Base-by-base conservation (phyloP, 2,888 invertebrate species). In the Melinaea marsaeus region DNA sequence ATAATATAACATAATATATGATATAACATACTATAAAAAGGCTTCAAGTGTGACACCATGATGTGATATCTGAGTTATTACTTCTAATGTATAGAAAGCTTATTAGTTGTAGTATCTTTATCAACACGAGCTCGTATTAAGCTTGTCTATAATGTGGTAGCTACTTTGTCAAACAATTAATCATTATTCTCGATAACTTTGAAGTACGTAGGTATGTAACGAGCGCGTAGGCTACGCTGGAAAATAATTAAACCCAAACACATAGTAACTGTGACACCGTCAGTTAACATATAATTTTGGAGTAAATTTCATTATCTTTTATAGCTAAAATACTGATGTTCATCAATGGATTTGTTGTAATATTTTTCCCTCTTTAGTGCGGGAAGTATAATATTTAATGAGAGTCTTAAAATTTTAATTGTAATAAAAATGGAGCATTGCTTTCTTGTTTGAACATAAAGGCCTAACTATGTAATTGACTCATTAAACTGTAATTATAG, bases 121-220 rank as follows among this genome's bases (percentile, higher is more conserved):
- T 51, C 51, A 51, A 32, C 22, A 32, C 32, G 51, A 22, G 51
- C 51, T 51, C 32, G 51, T 51, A 51, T 32, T 51, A 32, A 51
- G 51, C 51, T 32, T 32, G 51, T 51, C n/a, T 57, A 54, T 58
- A 61, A 56, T 51, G 22, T 55, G 42, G 58, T 58, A 51, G 59
- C 62, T 61, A 58, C 68, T 65, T 67, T 67, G 66, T 69, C 70
- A 65, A 61, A 67, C 60, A 69, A 73, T 73, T 71, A 73, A 73
- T 73, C 72, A 73, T 70, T 73, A 68, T 58, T 58, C 42, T 57
- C 58, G 67, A 71, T 69, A 71, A 67, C 64, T 51, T 32, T 60
- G 58, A 58, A 64, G 58, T 61, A 48, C 63, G 64, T 61, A 69
- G 66, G 22, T 9, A 9, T 42, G 11, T 9, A 61, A 65, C 65